Evolutionary conservation across 2,888 invertebrate genomes (phyloP).

Genomic region (Campoletis raptor): DNA sequence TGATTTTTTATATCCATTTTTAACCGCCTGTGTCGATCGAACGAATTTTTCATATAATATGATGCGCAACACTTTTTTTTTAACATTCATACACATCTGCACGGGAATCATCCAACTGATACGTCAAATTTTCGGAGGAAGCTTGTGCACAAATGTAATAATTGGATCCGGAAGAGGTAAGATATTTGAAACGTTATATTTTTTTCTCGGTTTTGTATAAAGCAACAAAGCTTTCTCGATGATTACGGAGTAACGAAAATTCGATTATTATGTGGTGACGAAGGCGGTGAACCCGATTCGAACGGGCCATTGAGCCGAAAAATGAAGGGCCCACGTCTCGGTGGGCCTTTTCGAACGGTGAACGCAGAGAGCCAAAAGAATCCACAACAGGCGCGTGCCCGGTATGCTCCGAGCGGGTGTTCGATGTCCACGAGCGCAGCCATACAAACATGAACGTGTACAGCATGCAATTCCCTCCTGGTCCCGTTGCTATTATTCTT

Average conservation of each 20-base stretch:
- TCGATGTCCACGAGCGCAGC: slow-evolving; percentile 62
- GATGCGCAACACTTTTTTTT: background rate
- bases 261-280: slow-evolving; percentile 25
- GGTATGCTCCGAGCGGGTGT: slow-evolving; percentile 65
- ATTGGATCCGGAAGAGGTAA: slow-evolving; percentile 22
- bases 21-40: background rate
- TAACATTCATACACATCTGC: background rate
- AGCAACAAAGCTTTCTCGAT: slow-evolving; percentile 18
- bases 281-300: slow-evolving; percentile 49
- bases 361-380: slow-evolving; percentile 46
- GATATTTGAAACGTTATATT: slow-evolving; percentile 2
- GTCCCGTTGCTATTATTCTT: slow-evolving; percentile 41
- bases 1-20: background rate
- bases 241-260: slow-evolving; percentile 29
- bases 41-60: background rate
- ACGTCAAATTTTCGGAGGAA: slow-evolving; percentile 5
- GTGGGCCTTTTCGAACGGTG: slow-evolving; percentile 44
- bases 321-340: slow-evolving; percentile 44
- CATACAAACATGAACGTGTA: slow-evolving; percentile 54
- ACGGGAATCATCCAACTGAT: background rate
- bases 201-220: slow-evolving; percentile 10
- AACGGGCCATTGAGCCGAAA: slow-evolving; percentile 58
- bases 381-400: slow-evolving; percentile 66
- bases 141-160: slow-evolving; percentile 6
- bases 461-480: slow-evolving; percentile 48